Conservation (phyloP, 2,113 vertebrate genomes). For the Pterocles gutturalis region DNA sequence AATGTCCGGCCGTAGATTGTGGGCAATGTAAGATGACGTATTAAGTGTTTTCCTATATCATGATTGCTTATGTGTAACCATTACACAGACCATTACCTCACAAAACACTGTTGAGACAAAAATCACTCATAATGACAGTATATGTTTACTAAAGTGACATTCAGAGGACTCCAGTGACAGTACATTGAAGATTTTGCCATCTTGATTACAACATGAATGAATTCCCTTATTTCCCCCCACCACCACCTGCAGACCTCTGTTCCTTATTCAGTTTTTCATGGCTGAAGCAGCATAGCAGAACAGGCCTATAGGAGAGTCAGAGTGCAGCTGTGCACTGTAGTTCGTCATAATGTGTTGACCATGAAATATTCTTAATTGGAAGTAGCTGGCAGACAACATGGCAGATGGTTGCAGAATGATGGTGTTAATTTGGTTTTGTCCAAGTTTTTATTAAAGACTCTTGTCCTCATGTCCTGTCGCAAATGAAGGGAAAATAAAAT, state of each 20-base stretch:
- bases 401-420: background rate
- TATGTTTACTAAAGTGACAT: background rate
- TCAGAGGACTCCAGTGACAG: background rate
- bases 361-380: background rate
- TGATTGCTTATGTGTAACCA: background rate
- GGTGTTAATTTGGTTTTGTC: background rate
- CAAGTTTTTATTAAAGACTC: background rate
- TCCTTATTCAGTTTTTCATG: background rate
- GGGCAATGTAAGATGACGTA: background rate
- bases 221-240: background rate
- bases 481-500: background rate
- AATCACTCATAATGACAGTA: background rate
- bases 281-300: background rate
- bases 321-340: background rate
- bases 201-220: background rate
- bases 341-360: background rate
- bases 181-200: background rate
- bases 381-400: background rate
- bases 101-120: background rate
- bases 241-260: background rate
- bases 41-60: background rate
- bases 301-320: background rate
- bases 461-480: background rate
- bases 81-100: constrained; percentile 4
- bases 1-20: background rate